Evolutionary conservation across 1,140 invertebrate genomes (phyloP), one percentile per base, ranked within the genome.

Genomic region (Diplogasteroides magnus): DNA sequence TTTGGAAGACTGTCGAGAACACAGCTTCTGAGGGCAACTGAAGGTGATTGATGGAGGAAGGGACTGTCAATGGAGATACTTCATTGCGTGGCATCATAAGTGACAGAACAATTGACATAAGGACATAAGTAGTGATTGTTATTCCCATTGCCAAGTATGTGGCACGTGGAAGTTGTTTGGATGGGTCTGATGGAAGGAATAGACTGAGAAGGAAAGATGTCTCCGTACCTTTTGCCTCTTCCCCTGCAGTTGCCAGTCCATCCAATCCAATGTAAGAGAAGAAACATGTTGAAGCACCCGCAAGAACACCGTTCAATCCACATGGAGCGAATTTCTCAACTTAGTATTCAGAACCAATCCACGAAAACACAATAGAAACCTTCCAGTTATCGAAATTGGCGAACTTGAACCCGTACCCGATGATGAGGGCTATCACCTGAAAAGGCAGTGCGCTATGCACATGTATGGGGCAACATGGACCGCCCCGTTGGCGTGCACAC

Each of bases 181-280:
- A 78, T 0, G 91, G 91, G 78, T 92, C 89, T 76, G 23, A 0
- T 83, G 31, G 79, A 78, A 0, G 91, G 91, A 78, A 92, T 89
- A 76, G 23, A 0, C 37, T 48, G 37, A 11, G 37, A 48, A 11
- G 37, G 6, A 48, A 48, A 48, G 37, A 48, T 48, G 37, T 48
- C 6, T 48, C 37, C 55, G 60, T 62, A 72, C 69, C 62, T 23
- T 68, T 68, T 0, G 76, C 64, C 48, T 78, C 74, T 67, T 83
- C 76, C 77, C 85, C 86, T 0, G 91, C 91, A 2, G 91, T 92
- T 14, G 92, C 91, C 59, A 94, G 89, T 59, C 89, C 88, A 84
- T 94, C 92, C 78, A 94, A 94, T 0, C 90, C 91, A 6, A 93
- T 91, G 80, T 92, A 93, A 32, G 91, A 91, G 81, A 89, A 94